phyloP scores from a whole-genome alignment of 1,140 invertebrate genomes.

The Leptinotarsa undecemlineata region DNA sequence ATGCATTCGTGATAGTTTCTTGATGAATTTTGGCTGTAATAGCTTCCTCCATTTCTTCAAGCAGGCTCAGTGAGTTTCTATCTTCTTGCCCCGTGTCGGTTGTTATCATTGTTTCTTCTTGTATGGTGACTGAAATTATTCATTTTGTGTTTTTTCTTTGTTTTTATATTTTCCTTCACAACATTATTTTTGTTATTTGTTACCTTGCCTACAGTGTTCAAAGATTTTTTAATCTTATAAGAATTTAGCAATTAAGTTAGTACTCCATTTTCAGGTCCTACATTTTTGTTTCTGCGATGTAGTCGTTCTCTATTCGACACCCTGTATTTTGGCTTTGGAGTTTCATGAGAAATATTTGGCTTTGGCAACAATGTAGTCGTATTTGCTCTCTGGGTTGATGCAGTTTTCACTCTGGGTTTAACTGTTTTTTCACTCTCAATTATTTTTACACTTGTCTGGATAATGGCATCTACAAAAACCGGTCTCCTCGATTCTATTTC shows the following conservation, averaged over 20 bases:
- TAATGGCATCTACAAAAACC: no score
- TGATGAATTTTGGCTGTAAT: no score
- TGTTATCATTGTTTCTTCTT: no score
- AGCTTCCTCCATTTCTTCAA: no score
- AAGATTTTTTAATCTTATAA: not conserved
- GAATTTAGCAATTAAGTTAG: slow-evolving; percentile 8
- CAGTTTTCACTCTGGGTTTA: not conserved
- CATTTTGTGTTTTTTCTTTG: not conserved
- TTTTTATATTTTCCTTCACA: not conserved
- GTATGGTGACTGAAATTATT: not conserved
- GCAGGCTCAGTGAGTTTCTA: no score
- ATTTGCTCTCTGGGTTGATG: slow-evolving; percentile 2
- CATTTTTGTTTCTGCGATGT: slow-evolving; percentile 3
- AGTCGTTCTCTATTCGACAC: not conserved
- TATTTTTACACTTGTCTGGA: no score
- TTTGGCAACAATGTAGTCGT: not conserved
- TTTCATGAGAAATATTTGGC: not conserved
- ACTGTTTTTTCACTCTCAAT: not conserved
- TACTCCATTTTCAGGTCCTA: slow-evolving; percentile 4
- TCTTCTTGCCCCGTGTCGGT: no score
- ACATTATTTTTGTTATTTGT: not conserved
- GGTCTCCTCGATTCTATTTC: no score
- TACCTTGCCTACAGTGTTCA: slow-evolving; percentile 4
- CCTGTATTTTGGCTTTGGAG: slow-evolving; percentile 3
- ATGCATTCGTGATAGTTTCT: no score